These are phyloP conservation scores for Spodoptera exigua DNA, from an alignment of 2,888 invertebrate species.

Conservation along the genomic window DNA sequence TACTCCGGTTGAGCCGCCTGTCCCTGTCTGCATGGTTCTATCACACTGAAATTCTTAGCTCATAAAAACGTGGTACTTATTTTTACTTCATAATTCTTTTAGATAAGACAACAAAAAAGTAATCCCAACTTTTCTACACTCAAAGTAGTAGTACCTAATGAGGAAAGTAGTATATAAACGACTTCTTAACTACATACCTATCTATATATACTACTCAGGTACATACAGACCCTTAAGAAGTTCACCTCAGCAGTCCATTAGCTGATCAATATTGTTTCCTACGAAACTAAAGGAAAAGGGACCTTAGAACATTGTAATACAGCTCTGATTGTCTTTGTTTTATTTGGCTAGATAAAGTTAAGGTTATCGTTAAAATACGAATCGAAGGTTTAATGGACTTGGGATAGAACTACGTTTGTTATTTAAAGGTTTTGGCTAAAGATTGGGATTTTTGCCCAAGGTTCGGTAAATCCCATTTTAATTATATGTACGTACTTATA, in stretches of 20 bases:
- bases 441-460: slow-evolving; percentile 1
- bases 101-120: too few species aligned
- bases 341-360: slow-evolving; percentile 13
- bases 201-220: slow-evolving; percentile 9
- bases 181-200: neutral
- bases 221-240: slow-evolving; percentile 29
- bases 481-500: too few species aligned
- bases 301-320: slow-evolving; percentile 1
- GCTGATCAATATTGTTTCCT: slow-evolving; percentile 44
- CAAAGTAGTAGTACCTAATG: slow-evolving; percentile 1
- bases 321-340: slow-evolving; percentile 6
- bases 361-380: slow-evolving; percentile 35
- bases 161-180: slow-evolving; percentile 2
- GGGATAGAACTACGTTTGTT: slow-evolving; percentile 28
- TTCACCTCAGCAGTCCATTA: slow-evolving; percentile 40
- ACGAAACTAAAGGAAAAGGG: slow-evolving; percentile 2
- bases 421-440: slow-evolving; percentile 16
- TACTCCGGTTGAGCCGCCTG: too few species aligned
- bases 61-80: too few species aligned
- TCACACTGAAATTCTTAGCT: too few species aligned
- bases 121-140: too few species aligned
- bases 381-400: slow-evolving; percentile 32
- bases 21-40: too few species aligned
- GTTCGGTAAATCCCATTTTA: neutral
- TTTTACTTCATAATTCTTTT: too few species aligned